Percentiles rank a stretch among this genome's conserved stretches.
These are phyloP conservation scores for Cuniculus paca DNA, from an alignment of 2,797 vertebrate genomes.

Conservation along the genomic window DNA sequence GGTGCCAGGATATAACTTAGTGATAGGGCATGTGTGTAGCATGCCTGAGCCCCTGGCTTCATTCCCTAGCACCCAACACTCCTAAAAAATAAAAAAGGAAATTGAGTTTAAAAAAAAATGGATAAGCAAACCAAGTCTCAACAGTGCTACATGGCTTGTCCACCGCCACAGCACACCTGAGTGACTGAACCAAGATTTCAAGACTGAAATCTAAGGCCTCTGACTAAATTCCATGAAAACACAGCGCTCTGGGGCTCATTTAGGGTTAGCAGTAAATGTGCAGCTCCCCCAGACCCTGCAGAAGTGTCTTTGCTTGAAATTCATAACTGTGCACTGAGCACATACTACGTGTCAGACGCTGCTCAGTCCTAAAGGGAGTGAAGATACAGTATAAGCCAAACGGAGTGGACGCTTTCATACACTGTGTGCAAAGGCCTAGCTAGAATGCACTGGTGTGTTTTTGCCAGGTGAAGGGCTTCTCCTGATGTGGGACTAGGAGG, in stretches of 20 bases:
- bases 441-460: background rate
- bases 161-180: conserved; percentile 4
- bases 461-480: conserved; percentile 21
- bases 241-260: background rate
- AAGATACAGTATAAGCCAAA: background rate
- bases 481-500: background rate
- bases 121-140: conserved; percentile 12
- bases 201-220: conserved; percentile 34
- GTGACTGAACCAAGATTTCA: conserved; percentile 18
- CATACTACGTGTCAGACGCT: background rate
- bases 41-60: background rate
- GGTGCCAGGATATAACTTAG: background rate
- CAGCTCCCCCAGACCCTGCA: background rate
- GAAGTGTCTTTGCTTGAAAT: conserved; percentile 40
- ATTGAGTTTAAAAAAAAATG: background rate
- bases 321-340: conserved; percentile 16
- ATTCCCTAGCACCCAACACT: background rate
- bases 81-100: background rate
- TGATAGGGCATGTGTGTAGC: background rate
- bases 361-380: background rate
- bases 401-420: background rate
- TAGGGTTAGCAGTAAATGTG: background rate
- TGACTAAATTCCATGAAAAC: conserved; percentile 50
- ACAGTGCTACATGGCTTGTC: conserved; percentile 1
- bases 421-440: background rate